Conservation (phyloP, 2,888 invertebrate species). For the Cosmia pyralina region DNA sequence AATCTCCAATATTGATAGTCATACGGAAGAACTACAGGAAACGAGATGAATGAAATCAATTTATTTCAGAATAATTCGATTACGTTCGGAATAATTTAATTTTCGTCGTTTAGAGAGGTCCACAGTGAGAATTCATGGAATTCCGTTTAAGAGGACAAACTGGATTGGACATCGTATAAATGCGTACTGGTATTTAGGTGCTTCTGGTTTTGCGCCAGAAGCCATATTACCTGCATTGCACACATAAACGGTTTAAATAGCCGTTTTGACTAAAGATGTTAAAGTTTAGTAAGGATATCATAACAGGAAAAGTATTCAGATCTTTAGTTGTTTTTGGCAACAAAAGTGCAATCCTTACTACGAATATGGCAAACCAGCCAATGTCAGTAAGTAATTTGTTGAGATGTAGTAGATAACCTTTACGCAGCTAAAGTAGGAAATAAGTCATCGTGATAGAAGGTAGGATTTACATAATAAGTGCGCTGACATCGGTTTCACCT, state of each 20-base stretch:
- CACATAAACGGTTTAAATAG: constrained; percentile 42
- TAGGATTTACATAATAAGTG: constrained; percentile 69
- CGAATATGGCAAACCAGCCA: constrained; percentile 39
- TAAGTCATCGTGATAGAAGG: constrained; percentile 62
- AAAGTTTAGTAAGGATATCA: constrained; percentile 21
- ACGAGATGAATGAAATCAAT: constrained; percentile 34
- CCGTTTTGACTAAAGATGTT: constrained; percentile 21
- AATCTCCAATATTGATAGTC: constrained; percentile 32
- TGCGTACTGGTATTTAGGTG: constrained; percentile 60
- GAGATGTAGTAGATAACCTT: constrained; percentile 60
- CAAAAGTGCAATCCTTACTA: constrained; percentile 45
- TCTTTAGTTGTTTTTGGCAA: constrained; percentile 33
- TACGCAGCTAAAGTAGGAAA: constrained; percentile 66
- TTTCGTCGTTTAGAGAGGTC: constrained; percentile 38
- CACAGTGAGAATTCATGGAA: constrained; percentile 46
- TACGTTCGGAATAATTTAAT: constrained; percentile 49
- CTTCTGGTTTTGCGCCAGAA: constrained; percentile 64
- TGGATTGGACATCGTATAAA: constrained; percentile 53
- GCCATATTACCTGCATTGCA: constrained; percentile 45
- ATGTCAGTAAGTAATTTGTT: constrained; percentile 50
- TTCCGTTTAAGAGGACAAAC: constrained; percentile 47
- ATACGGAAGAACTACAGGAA: constrained; percentile 21
- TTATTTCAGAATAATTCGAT: constrained; percentile 45
- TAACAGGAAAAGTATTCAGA: constrained; percentile 24
- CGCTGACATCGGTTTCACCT: constrained; percentile 69